These are phyloP conservation scores for Seira musarum DNA, from an alignment of 2,888 invertebrate genomes.

Conservation along the genomic window DNA sequence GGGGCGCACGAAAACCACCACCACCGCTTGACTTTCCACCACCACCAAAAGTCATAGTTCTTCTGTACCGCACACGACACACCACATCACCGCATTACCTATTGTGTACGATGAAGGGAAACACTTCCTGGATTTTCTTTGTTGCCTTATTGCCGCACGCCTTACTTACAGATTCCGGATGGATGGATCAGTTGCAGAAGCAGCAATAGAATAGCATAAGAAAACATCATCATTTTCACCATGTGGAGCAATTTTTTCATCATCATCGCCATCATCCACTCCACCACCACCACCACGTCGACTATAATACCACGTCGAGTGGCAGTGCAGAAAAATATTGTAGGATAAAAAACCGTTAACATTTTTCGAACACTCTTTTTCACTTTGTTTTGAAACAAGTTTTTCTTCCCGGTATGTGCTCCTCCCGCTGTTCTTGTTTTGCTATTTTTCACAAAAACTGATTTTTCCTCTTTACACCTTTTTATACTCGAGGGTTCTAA, in stretches of 20 bases:
- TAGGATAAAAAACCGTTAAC: background rate
- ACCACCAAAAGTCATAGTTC: constrained; percentile 28
- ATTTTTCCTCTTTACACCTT: constrained; percentile 8
- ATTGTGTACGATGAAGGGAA: constrained; percentile 9
- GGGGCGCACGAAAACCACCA: constrained; percentile 9
- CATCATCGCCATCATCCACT: constrained; percentile 18
- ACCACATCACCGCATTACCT: constrained; percentile 39
- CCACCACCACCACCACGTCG: constrained; percentile 16
- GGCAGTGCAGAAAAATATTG: background rate
- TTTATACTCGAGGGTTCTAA: background rate
- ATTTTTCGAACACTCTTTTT: constrained; percentile 45
- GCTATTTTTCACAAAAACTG: constrained; percentile 35
- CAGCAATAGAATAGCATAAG: constrained; percentile 19
- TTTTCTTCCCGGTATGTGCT: constrained; percentile 16
- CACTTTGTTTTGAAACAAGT: constrained; percentile 39
- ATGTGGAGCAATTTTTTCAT: background rate
- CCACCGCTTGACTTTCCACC: constrained; percentile 21
- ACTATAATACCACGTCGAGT: background rate
- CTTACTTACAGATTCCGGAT: constrained; percentile 48
- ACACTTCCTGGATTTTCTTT: constrained; percentile 37
- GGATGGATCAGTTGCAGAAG: constrained; percentile 38
- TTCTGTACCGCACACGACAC: constrained; percentile 33
- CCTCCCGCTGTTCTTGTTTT: constrained; percentile 32
- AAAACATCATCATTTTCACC: background rate
- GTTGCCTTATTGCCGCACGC: constrained; percentile 22